Percentiles rank a stretch among this genome's conserved stretches.
Conservation (phyloP, 1,140 invertebrate genomes). For the Drosophila truncata region DNA sequence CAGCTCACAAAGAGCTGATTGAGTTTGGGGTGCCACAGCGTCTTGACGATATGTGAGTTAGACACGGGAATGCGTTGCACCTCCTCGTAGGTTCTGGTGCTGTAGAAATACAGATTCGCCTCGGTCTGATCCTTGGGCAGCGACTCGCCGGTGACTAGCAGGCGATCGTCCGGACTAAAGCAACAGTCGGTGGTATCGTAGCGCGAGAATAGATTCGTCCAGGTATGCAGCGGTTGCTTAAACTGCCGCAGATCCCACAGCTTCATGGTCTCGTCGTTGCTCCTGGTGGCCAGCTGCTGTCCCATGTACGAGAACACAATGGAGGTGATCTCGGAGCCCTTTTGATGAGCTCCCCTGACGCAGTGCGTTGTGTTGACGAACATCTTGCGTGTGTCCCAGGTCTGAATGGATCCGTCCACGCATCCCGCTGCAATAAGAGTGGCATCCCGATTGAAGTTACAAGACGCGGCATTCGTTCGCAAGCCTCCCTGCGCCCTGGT, state of each 20-base stretch:
- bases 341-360: constrained; percentile 93
- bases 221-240: constrained; percentile 91
- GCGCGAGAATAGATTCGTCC: constrained; percentile 91
- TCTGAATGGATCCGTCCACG: constrained; percentile 97
- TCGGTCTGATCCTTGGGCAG: constrained; percentile 89
- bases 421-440: constrained; percentile 96
- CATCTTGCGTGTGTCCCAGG: constrained; percentile 97
- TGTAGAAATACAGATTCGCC: constrained; percentile 94
- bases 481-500: constrained; percentile 94
- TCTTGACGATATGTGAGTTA: constrained; percentile 94
- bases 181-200: constrained; percentile 96
- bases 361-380: constrained; percentile 93
- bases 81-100: constrained; percentile 92
- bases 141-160: constrained; percentile 96
- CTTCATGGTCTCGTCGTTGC: constrained; percentile 97
- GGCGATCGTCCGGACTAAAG: constrained; percentile 93
- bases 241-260: constrained; percentile 96
- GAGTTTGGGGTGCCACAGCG: constrained; percentile 97
- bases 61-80: constrained; percentile 91
- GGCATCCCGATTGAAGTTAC: constrained; percentile 94
- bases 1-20: constrained; percentile 98
- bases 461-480: constrained; percentile 94
- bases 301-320: constrained; percentile 96
- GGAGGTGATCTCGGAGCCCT: constrained; percentile 93
- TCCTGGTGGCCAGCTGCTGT: constrained; percentile 91